Evolutionary conservation across 2,797 vertebrate species (phyloP).

Genomic region (Pangasius mekongensis): DNA sequence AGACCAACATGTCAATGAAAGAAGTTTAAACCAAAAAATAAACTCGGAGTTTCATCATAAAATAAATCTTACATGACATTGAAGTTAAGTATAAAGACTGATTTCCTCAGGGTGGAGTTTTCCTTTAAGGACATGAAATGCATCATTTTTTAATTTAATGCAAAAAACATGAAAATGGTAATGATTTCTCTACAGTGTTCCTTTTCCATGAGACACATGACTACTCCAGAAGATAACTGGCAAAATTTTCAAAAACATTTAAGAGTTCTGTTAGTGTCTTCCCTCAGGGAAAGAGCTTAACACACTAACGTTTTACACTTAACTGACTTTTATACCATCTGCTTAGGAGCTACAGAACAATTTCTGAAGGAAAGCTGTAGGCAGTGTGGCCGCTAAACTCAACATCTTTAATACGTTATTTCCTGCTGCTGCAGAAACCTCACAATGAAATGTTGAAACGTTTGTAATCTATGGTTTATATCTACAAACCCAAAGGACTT

Average conservation of each 20-base stretch:
- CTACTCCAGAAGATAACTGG: neutral
- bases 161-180: neutral
- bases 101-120: neutral
- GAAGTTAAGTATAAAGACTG: neutral
- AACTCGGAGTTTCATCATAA: neutral
- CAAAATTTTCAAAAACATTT: conserved; percentile 20
- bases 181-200: neutral
- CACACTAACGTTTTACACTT: conserved; percentile 34
- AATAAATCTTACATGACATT: neutral
- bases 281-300: conserved; percentile 36
- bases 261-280: conserved; percentile 8
- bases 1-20: neutral
- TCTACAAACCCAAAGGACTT: conserved; percentile 16
- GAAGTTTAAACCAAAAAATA: neutral
- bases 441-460: neutral
- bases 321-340: conserved; percentile 44
- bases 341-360: conserved; percentile 35
- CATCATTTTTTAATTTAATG: neutral
- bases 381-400: neutral
- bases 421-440: neutral
- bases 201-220: neutral
- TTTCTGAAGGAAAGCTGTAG: conserved; percentile 15
- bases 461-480: conserved; percentile 2
- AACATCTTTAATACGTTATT: conserved; percentile 10
- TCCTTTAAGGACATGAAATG: neutral